A percentile compares a stretch with the other conserved stretches of the same genome.
These are phyloP conservation scores for Spea multiplicata DNA, from an alignment of 2,113 vertebrate species.

Conservation along the genomic window DNA sequence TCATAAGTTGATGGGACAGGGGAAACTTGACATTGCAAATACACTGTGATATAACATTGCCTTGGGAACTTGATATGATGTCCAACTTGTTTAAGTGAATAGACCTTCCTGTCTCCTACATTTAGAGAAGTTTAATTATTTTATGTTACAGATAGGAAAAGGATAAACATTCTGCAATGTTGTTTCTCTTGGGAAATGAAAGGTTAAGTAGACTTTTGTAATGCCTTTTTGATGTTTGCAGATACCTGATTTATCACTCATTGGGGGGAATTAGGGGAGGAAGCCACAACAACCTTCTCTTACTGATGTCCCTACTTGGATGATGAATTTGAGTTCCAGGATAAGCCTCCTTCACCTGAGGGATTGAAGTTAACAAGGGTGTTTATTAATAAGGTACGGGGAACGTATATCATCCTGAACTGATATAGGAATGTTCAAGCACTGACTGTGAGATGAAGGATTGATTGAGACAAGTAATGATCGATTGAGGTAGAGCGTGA, in stretches of 20 bases:
- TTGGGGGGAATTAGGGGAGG: background rate
- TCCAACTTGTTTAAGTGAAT: too few species aligned
- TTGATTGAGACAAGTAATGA: conserved; percentile 29
- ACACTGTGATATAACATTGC: too few species aligned
- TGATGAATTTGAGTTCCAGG: conserved; percentile 22
- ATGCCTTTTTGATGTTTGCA: background rate
- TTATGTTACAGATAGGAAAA: too few species aligned
- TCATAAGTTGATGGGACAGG: too few species aligned
- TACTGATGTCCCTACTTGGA: conserved; percentile 12
- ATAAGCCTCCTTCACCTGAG: conserved; percentile 9
- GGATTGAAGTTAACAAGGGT: conserved; percentile 35
- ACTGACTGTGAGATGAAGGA: conserved; percentile 33
- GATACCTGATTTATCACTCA: background rate
- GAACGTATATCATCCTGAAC: conserved; percentile 25
- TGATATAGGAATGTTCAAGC: conserved; percentile 30
- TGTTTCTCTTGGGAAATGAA: background rate
- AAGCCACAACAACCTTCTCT: conserved; percentile 12
- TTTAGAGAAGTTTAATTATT: too few species aligned
- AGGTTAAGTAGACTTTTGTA: background rate
- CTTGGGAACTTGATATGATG: too few species aligned
- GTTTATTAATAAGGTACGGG: conserved; percentile 41
- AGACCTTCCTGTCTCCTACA: too few species aligned
- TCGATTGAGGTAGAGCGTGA: conserved; percentile 26
- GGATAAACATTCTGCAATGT: too few species aligned
- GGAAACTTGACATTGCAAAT: too few species aligned